Evolutionary conservation across 2,797 vertebrate species (phyloP), one percentile per base, ranked within the genome.

Genomic region (Coreius guichenoti): DNA sequence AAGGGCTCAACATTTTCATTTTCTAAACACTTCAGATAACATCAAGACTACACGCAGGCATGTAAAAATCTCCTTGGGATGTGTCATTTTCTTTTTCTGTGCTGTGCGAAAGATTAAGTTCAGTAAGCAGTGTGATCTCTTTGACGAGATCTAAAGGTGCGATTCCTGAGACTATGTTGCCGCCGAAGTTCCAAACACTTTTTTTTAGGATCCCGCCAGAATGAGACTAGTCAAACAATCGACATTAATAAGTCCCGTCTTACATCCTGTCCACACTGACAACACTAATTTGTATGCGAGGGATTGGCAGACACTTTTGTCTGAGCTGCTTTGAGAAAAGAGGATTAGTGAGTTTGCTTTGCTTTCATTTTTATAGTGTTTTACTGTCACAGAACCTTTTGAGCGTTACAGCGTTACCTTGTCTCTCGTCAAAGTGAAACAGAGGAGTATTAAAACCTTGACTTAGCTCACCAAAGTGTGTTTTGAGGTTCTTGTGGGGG

Each of bases 1-100:
- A 90, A 91, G 86, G 88, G 86, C 92, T 93, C 92, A 93, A 93
- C 93, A 90, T 92, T 92, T 94, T 90, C 87, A 76, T 85, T 80
- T 88, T 90, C 87, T 89, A 88, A 67, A 61, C 79, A 81, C 81
- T 70, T 86, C 89, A 88, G 87, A 90, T 88, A 82, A 76, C 81
- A 76, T 81, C 90, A 80, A 87, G 91, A 92, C 69, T 83, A 81
- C 39, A 61, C 63, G 33, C 19, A 39, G 29, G 12, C 72, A 70
- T 78, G 84, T 73, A 70, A 79, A 80, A 85, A 79, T 78, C 87
- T 74, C 68, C 47, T 58, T 86, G 78, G 78, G 76, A 85, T 47
- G 78, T 88, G 74, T 86, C 69, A 76, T 88, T 80, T 85, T 82
- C 79, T 86, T 86, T 89, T 90, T 89, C 82, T 86, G 87, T 31